Evolutionary conservation across 2,797 vertebrate genomes (phyloP).

Genomic region (Microtus agrestis): DNA sequence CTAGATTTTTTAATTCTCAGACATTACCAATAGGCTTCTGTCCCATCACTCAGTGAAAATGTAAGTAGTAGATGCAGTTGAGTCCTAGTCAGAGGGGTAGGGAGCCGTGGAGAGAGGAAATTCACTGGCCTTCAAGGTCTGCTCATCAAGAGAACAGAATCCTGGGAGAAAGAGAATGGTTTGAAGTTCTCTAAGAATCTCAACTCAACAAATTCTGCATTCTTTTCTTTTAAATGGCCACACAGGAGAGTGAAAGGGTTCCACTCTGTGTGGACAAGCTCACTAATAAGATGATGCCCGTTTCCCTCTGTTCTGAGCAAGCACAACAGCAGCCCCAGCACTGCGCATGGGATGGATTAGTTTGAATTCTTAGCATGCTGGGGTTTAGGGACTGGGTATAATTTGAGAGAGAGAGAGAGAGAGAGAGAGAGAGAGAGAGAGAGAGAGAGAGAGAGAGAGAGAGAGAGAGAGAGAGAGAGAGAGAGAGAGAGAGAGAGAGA

Average conservation of each 20-base stretch:
- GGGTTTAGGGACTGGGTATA: constrained; percentile 47
- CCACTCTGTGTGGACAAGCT: neutral
- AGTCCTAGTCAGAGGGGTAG: neutral
- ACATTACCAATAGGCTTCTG: constrained; percentile 12
- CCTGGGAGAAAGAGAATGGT: neutral
- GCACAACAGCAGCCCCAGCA: neutral
- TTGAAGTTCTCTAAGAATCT: neutral
- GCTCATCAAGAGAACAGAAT: neutral
- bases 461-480: no score
- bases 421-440: constrained; percentile 4
- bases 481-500: neutral
- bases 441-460: no score
- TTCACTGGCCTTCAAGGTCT: neutral
- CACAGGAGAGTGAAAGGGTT: constrained; percentile 2
- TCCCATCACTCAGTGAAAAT: neutral
- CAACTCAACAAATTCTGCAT: neutral
- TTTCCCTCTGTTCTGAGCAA: neutral
- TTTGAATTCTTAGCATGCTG: constrained; percentile 33
- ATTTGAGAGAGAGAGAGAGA: constrained; percentile 69
- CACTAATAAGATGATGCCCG: neutral
- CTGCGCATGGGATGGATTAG: neutral
- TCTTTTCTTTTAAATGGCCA: neutral
- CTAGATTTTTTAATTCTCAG: constrained; percentile 54
- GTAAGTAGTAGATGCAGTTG: neutral
- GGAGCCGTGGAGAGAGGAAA: neutral